phyloP scores from a whole-genome alignment of 2,797 vertebrate genomes.

The Oryzias sinensis region DNA sequence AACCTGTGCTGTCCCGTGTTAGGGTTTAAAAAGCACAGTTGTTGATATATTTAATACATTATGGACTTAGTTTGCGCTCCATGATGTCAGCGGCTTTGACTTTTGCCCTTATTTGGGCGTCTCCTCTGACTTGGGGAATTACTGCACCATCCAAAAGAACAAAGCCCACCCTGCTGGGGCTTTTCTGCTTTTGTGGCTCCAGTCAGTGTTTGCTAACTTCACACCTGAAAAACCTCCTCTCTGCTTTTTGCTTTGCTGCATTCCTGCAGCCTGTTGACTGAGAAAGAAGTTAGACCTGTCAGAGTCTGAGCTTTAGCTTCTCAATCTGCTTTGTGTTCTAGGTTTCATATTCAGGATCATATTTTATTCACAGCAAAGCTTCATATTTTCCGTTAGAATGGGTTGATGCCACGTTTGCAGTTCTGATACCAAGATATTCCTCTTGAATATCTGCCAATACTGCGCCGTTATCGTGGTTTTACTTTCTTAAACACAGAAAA shows the following conservation, averaged over 20 bases:
- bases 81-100: conserved; percentile 17
- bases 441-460: no score
- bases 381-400: no score
- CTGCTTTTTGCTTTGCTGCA: not conserved
- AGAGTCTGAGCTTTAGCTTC: no score
- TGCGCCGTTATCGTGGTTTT: no score
- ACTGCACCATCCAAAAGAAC: conserved; percentile 46
- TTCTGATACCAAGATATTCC: no score
- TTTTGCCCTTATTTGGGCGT: conserved; percentile 54
- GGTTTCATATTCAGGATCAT: no score
- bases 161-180: conserved; percentile 30
- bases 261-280: conserved; percentile 15
- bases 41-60: conserved; percentile 10
- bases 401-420: no score
- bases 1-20: no score
- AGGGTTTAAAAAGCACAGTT: not conserved
- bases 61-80: conserved; percentile 31
- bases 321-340: not conserved
- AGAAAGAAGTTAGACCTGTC: not conserved
- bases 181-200: conserved; percentile 30
- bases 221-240: conserved; percentile 39
- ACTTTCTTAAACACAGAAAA: no score
- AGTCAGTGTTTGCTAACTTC: conserved; percentile 21
- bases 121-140: conserved; percentile 38
- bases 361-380: no score